phyloP scores from a whole-genome alignment of 1,140 invertebrate genomes.

The Drosophila tropicalis region DNA sequence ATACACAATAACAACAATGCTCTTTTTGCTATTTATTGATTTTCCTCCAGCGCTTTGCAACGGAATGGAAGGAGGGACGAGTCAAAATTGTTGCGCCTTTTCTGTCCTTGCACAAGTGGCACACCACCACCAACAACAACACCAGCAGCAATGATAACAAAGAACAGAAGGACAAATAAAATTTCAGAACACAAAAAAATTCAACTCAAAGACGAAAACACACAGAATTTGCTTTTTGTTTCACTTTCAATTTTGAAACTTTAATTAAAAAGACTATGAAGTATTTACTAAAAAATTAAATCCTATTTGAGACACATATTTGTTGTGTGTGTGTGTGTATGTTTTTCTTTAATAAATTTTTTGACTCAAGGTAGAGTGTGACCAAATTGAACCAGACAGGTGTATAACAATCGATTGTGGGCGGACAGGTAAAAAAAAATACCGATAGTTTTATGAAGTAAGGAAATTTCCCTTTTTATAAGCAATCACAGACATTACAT shows the following conservation, averaged over 20 bases:
- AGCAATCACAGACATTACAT: too few relatives aligned
- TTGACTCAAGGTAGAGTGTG: slow-evolving; percentile 13
- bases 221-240: background rate
- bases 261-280: slow-evolving; percentile 22
- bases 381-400: background rate
- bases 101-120: slow-evolving; percentile 68
- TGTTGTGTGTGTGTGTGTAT: slow-evolving; percentile 1
- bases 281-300: slow-evolving; percentile 30
- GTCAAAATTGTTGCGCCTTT: slow-evolving; percentile 71
- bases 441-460: slow-evolving; percentile 2
- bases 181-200: background rate
- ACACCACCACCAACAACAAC: slow-evolving; percentile 33
- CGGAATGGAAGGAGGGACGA: slow-evolving; percentile 52
- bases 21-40: slow-evolving; percentile 70
- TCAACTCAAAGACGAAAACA: background rate
- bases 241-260: slow-evolving; percentile 19
- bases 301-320: slow-evolving; percentile 53
- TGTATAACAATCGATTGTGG: background rate
- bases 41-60: slow-evolving; percentile 54
- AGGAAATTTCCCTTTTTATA: too few relatives aligned
- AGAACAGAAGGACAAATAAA: slow-evolving; percentile 10
- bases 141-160: slow-evolving; percentile 41
- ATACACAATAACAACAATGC: slow-evolving; percentile 39
- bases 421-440: background rate
- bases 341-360: slow-evolving; percentile 19